Base-by-base conservation (phyloP, 2,797 vertebrate genomes). In the Australoheros facetus region DNA sequence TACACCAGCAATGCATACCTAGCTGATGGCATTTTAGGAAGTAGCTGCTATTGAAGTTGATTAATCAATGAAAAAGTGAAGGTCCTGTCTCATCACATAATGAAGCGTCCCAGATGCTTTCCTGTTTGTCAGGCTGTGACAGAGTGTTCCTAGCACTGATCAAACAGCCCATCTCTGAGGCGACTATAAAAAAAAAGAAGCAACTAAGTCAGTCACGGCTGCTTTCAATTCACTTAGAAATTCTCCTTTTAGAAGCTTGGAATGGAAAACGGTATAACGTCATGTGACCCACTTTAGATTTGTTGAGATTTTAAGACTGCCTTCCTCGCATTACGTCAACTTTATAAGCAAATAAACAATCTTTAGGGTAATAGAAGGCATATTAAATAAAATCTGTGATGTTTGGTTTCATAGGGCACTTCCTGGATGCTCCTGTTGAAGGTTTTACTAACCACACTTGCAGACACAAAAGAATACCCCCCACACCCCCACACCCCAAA, bases 281-380 rank as follows among this genome's bases (percentile, higher is more conserved):
- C 88, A 95, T 93, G 85, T 92, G 90, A 93, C 93, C 93, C 86
- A 93, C 56, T 94, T 92, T 84, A 37, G 77, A 80, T 82, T 74
- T 72, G 74, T 73, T 83, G 55, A 57, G 59, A 62, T 84, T 86
- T 85, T 83, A 89, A 77, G 73, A 72, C 78, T 4, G 79, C 82
- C 84, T 74, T 89, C 79, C 76, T 83, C 16, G 56, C 80, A 89
- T 92, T 83, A 89, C 80, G 34, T 92, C 87, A 89, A 48, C 85
- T 89, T 92, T 85, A 93, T 1, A 76, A 81, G 45, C 81, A 89
- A 87, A 91, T 86, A 91, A 91, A 88, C 59, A 69, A 83, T 56
- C 56, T 80, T 77, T 8, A 34, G 32, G 14, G 79, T 21, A 84
- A 79, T 45, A 66, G 74, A 72, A 69, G 64, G 42, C 64, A 30